Base-by-base conservation (phyloP, 1,140 invertebrate genomes). In the Drosophila nikananu region DNA sequence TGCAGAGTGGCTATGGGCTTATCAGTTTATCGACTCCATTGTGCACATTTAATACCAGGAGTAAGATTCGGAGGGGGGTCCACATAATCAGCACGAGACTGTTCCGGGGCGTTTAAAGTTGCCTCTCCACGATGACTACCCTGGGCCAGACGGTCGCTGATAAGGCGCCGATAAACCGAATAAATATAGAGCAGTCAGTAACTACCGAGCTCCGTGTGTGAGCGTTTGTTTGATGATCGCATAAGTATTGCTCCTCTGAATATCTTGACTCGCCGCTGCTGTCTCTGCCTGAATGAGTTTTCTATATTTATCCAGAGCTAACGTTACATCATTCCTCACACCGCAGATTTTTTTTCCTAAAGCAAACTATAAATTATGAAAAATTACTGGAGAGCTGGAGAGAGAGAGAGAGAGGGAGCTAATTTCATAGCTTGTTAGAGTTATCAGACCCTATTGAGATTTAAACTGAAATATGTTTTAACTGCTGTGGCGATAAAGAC, bases 241-340 rank as follows among this genome's bases (percentile, higher is more conserved):
- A 73, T 41, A 60, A 51, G 70, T 60, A 73, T 72, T 39, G 44
- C 25, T 25, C 10, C 13, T 25, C 13, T 49, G 70, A 73, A 60
- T 49, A 42, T 73, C 30, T 35, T 41, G 21, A 25, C 39, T 52
- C 32, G 13, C 23, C 39, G 23, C 23, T 25, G 27, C 15, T 63
- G 61, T 66, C 19, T 67, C 64, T 67, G 42, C 59, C 57, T 37
- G 32, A 62, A 37, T 72, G 46, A 42, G 54, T 73, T 73, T 73
- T 73, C 70, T 73, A 73, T 73, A 73, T 73, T 73, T 73, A 73
- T 72, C 70, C 70, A 73, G 54, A 51, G 30, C 51, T 48, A 70
- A n/a, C 25, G 64, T 70, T 71, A 67, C 67, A 71, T 72, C 67
- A 71, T 68, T 21, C 37, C 48, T 44, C 48, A n/a, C 39, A 52